phyloP scores from a whole-genome alignment of 2,113 vertebrate genomes.

The Ailuropoda melanoleuca region DNA sequence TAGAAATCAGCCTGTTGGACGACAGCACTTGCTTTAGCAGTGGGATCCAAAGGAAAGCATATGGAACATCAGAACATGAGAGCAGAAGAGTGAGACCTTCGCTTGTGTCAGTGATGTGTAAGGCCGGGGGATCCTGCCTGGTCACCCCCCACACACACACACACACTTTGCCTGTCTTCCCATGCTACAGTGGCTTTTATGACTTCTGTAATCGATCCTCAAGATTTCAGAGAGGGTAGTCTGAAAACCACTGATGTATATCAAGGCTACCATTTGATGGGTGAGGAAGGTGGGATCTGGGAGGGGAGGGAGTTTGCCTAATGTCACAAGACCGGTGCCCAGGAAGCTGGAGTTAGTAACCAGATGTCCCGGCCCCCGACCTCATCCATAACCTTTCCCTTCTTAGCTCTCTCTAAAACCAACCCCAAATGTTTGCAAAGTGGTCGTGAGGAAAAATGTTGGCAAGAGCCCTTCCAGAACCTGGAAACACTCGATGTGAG shows the following conservation, averaged over 20 bases:
- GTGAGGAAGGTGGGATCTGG: not conserved
- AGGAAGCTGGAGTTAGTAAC: not conserved
- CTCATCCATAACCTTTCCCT: not conserved
- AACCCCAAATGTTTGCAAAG: not conserved
- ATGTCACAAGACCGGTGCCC: not conserved
- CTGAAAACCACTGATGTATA: not conserved
- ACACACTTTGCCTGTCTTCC: not conserved
- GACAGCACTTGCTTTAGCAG: not conserved
- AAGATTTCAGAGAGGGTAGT: not conserved
- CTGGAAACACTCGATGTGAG: not conserved
- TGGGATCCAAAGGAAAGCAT: not conserved
- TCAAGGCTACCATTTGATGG: not conserved
- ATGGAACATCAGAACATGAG: not conserved
- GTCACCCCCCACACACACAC: accelerated
- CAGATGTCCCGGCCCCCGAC: not conserved
- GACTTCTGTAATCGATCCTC: not conserved
- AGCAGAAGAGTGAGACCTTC: not conserved
- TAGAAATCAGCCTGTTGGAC: not conserved
- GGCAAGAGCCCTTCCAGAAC: not conserved
- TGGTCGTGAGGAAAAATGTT: not conserved
- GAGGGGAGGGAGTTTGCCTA: not conserved
- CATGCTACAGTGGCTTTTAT: not conserved
- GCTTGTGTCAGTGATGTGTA: not conserved
- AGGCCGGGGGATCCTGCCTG: not conserved
- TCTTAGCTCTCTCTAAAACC: not conserved